Evolutionary conservation across 2,113 vertebrate genomes (phyloP).

Genomic region (Leucoraja erinaceus): DNA sequence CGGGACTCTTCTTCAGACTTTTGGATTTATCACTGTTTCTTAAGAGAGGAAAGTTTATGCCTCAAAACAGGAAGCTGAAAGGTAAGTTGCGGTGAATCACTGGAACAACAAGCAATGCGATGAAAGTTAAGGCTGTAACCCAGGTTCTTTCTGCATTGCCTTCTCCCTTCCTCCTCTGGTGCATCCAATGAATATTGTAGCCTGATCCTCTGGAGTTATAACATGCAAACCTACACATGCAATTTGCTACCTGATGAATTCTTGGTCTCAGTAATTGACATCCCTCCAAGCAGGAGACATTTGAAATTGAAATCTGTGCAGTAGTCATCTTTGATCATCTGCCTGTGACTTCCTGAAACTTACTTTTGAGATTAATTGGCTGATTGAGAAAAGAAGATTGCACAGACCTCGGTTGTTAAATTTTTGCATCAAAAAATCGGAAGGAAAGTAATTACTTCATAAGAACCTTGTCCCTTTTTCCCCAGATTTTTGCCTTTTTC

Average conservation of each 20-base stretch:
- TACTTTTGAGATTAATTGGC: constrained; percentile 7
- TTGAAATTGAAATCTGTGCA: background rate
- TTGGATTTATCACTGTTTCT: background rate
- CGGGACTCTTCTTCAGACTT: too few species aligned
- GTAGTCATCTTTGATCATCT: background rate
- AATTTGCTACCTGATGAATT: background rate
- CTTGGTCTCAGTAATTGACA: background rate
- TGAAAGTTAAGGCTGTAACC: background rate
- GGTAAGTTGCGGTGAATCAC: background rate
- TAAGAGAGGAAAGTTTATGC: background rate
- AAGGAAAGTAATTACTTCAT: background rate
- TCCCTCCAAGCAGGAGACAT: background rate
- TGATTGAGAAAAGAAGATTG: background rate
- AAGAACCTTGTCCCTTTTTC: background rate
- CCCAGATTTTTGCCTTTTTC: background rate
- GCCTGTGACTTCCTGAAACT: background rate
- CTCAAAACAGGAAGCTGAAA: background rate
- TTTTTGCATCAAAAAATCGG: background rate
- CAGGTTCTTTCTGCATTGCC: background rate
- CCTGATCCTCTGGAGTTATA: background rate
- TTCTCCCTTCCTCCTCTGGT: background rate
- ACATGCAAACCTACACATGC: background rate
- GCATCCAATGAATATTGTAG: background rate
- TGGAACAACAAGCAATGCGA: background rate
- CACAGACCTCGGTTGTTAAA: background rate